These are phyloP conservation scores for Pristionchus arcanus DNA, from an alignment of 2,888 invertebrate genomes.

Conservation along the genomic window DNA sequence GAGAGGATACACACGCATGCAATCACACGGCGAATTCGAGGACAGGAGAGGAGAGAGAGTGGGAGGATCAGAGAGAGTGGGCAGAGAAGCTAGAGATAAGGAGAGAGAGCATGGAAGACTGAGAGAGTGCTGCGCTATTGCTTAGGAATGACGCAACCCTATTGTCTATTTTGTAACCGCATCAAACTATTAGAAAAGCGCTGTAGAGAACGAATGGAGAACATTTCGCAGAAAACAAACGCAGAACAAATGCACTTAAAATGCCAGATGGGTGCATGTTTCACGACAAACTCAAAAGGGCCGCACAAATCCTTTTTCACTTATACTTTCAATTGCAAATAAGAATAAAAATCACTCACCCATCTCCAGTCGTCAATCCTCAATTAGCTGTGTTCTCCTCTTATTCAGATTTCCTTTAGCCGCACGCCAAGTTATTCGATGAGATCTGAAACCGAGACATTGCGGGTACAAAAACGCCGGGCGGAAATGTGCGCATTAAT, in stretches of 20 bases:
- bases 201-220: too few relatives aligned
- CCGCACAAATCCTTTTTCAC: too few relatives aligned
- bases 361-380: background rate
- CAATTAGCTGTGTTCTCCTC: background rate
- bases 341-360: background rate
- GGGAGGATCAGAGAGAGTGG: background rate
- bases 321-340: too few relatives aligned
- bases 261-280: background rate
- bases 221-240: too few relatives aligned
- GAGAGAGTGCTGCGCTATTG: background rate
- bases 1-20: slow-evolving; percentile 35
- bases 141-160: background rate
- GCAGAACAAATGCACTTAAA: too few relatives aligned
- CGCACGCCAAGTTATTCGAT: background rate
- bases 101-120: background rate
- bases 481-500: background rate
- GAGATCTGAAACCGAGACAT: background rate
- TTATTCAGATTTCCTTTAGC: background rate
- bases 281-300: background rate
- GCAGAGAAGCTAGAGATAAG: background rate
- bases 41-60: slow-evolving; percentile 29
- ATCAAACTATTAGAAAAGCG: too few relatives aligned
- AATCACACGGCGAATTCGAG: slow-evolving; percentile 31
- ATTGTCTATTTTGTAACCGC: too few relatives aligned
- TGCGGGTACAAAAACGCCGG: background rate